These are phyloP conservation scores for Hippocampus guttulatus DNA, from an alignment of 2,113 vertebrate genomes.

Conservation along the genomic window DNA sequence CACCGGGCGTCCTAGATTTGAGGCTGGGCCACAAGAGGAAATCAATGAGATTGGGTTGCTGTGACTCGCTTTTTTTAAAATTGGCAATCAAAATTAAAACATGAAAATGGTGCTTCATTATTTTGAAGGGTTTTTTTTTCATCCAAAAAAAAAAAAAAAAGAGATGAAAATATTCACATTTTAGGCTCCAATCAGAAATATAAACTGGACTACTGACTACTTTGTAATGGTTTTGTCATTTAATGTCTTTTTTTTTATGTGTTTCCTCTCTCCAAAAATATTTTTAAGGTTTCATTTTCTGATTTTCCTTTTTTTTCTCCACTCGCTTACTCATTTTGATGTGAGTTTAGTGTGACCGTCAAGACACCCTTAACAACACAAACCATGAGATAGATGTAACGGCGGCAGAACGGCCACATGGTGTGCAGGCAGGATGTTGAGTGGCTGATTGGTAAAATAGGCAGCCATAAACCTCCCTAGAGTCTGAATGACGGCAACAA, in stretches of 20 bases:
- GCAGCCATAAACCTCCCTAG: slow-evolving; percentile 93
- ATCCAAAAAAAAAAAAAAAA: no score
- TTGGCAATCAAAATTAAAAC: no score
- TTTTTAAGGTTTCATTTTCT: neutral
- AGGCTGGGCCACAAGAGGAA: slow-evolving; percentile 51
- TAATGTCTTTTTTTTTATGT: neutral
- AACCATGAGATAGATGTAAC: slow-evolving; percentile 79
- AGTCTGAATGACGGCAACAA: slow-evolving; percentile 76
- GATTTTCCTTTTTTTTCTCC: no score
- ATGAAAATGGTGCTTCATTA: no score
- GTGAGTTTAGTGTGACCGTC: neutral
- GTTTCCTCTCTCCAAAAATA: neutral
- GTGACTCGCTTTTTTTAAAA: neutral
- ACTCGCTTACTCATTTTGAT: no score
- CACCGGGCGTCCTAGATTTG: slow-evolving; percentile 66
- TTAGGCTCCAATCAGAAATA: no score
- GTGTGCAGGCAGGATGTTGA: slow-evolving; percentile 84
- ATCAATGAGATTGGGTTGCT: neutral
- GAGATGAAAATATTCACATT: no score
- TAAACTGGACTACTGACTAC: no score
- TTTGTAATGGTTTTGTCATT: no score
- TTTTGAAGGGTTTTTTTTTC: no score
- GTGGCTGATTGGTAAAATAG: slow-evolving; percentile 85
- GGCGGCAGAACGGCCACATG: slow-evolving; percentile 78
- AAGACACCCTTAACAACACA: slow-evolving; percentile 3